Conservation (phyloP, 2,888 invertebrate species). For the Plutella xylostella region DNA sequence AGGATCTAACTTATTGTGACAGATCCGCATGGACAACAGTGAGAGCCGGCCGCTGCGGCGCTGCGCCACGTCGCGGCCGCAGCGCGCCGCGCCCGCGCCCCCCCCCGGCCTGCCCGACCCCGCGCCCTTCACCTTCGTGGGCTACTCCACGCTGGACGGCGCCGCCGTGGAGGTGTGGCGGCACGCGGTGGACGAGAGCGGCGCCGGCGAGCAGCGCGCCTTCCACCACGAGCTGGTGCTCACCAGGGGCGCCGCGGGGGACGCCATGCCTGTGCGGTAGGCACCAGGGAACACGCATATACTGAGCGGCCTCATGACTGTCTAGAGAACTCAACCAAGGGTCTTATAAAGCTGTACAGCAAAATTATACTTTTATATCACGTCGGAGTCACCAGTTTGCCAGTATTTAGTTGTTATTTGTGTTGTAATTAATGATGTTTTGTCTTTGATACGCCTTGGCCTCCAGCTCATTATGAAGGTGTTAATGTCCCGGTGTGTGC, state of each 20-base stretch:
- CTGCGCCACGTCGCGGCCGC: constrained; percentile 27
- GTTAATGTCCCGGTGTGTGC: too few species aligned
- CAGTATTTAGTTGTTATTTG: too few species aligned
- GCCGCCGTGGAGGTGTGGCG: constrained; percentile 26
- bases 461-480: too few species aligned
- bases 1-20: too few species aligned
- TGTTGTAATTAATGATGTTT: too few species aligned
- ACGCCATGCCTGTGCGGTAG: constrained; percentile 34
- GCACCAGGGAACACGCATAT: too few species aligned
- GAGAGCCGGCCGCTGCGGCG: constrained; percentile 28
- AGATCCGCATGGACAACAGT: constrained; percentile 38
- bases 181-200: constrained; percentile 27
- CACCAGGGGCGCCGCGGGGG: constrained; percentile 25
- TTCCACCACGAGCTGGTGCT: constrained; percentile 43
- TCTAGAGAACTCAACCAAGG: too few species aligned
- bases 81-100: constrained; percentile 28
- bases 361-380: too few species aligned
- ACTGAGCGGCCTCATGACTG: too few species aligned
- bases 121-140: constrained; percentile 34
- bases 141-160: constrained; percentile 24
- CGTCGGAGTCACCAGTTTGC: too few species aligned
- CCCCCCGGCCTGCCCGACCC: constrained; percentile 43
- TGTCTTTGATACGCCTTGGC: too few species aligned
- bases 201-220: constrained; percentile 41
- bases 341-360: too few species aligned